These are phyloP conservation scores for Poeciliopsis turrubarensis DNA, from an alignment of 2,113 vertebrate species.

Conservation along the genomic window DNA sequence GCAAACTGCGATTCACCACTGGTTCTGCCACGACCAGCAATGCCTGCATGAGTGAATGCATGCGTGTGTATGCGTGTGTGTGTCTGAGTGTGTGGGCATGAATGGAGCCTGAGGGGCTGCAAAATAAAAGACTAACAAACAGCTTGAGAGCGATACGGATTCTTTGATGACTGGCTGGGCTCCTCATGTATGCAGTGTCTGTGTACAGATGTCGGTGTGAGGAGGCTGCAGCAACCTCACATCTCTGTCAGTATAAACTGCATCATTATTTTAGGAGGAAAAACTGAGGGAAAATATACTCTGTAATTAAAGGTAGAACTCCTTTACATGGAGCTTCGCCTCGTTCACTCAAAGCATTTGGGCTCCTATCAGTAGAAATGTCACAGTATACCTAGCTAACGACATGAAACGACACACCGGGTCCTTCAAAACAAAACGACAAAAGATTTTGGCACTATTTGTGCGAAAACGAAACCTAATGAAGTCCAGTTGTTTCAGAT, in stretches of 20 bases:
- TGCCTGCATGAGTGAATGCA: constrained; percentile 47
- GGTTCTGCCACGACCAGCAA: constrained; percentile 24
- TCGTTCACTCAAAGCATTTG: background rate
- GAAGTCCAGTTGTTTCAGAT: background rate
- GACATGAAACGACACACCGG: background rate
- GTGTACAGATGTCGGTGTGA: constrained; percentile 1
- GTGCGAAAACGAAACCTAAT: background rate
- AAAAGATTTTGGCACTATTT: background rate
- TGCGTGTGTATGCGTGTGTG: background rate
- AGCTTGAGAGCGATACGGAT: constrained; percentile 48
- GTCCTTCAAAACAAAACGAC: too few relatives aligned
- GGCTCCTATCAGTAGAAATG: background rate
- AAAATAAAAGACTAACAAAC: constrained; percentile 49
- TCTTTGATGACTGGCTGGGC: constrained; percentile 33
- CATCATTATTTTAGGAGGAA: background rate
- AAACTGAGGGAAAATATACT: background rate
- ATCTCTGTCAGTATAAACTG: background rate
- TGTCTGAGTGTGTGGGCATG: constrained; percentile 17
- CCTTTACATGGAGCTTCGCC: background rate
- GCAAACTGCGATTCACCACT: constrained; percentile 57
- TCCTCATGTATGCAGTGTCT: constrained; percentile 4
- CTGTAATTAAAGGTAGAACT: background rate
- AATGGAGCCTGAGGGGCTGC: constrained; percentile 29
- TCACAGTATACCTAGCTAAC: background rate
- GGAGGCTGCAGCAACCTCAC: background rate